Conservation (phyloP, 2,797 vertebrate genomes). For the Dermochelys coriacea region DNA sequence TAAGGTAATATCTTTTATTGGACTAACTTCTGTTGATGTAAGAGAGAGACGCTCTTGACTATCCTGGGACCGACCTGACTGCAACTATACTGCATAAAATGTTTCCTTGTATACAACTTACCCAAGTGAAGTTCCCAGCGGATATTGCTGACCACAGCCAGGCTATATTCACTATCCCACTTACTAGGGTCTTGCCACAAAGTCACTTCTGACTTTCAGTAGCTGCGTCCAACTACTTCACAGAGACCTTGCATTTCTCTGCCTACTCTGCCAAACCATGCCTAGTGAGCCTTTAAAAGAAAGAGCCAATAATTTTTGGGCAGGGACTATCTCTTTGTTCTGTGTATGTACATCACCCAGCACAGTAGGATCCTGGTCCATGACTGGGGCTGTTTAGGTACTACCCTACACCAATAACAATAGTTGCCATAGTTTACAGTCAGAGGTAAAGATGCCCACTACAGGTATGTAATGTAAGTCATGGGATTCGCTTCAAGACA, state of each 20-base stretch:
- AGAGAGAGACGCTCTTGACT: not conserved
- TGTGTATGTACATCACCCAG: not conserved
- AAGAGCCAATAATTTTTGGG: not conserved
- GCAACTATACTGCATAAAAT: not conserved
- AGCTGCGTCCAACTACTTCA: not conserved
- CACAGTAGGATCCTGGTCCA: not conserved
- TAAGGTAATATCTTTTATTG: not conserved
- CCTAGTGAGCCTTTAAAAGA: not conserved
- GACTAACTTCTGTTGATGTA: too few relatives aligned
- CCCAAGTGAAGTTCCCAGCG: not conserved
- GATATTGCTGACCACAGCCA: not conserved
- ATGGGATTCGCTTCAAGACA: not conserved
- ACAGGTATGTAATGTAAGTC: not conserved
- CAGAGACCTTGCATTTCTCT: not conserved
- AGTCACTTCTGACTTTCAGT: not conserved
- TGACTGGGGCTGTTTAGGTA: not conserved
- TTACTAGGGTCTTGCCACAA: not conserved
- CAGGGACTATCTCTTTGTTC: not conserved
- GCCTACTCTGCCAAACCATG: not conserved
- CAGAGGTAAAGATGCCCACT: not conserved
- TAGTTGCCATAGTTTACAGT: not conserved
- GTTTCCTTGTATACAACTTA: not conserved
- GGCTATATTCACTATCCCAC: not conserved
- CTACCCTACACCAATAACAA: not conserved
- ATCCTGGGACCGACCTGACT: not conserved